Percentiles rank a stretch among this genome's conserved stretches.
Conservation (phyloP, 2,888 invertebrate genomes). For the Campopleginae sp. region DNA sequence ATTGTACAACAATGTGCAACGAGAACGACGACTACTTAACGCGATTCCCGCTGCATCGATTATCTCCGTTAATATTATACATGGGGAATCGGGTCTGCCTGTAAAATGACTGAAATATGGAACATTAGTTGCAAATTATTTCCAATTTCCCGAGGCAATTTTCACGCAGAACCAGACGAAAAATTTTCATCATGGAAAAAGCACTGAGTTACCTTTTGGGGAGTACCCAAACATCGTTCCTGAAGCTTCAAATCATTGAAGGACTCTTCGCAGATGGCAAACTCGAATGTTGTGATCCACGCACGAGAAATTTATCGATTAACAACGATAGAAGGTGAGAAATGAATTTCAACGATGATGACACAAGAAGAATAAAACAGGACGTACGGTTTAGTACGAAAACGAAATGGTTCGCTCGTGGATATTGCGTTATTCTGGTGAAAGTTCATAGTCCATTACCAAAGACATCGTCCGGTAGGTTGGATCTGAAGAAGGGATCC, state of each 20-base stretch:
- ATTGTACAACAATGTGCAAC: conserved; percentile 57
- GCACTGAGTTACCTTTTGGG: background rate
- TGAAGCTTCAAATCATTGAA: background rate
- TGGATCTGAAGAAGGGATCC: conserved; percentile 37
- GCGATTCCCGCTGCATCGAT: conserved; percentile 12
- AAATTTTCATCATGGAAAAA: background rate
- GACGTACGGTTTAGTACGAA: conserved; percentile 1
- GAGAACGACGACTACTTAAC: conserved; percentile 40
- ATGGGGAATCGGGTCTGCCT: background rate
- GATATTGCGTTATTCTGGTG: conserved; percentile 17
- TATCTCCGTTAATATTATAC: background rate
- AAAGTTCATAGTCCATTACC: conserved; percentile 59
- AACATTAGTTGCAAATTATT: conserved; percentile 25
- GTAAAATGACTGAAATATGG: background rate
- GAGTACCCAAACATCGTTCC: no score
- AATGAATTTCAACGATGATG: background rate
- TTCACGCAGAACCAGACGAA: background rate
- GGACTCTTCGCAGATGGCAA: background rate
- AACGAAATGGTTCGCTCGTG: background rate
- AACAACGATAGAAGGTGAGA: background rate
- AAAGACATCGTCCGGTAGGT: conserved; percentile 42
- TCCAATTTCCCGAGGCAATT: conserved; percentile 27
- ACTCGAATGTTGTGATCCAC: background rate
- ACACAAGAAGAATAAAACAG: background rate
- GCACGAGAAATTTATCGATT: background rate